Conservation (phyloP, 2,113 vertebrate genomes). For the Papio anubis region DNA sequence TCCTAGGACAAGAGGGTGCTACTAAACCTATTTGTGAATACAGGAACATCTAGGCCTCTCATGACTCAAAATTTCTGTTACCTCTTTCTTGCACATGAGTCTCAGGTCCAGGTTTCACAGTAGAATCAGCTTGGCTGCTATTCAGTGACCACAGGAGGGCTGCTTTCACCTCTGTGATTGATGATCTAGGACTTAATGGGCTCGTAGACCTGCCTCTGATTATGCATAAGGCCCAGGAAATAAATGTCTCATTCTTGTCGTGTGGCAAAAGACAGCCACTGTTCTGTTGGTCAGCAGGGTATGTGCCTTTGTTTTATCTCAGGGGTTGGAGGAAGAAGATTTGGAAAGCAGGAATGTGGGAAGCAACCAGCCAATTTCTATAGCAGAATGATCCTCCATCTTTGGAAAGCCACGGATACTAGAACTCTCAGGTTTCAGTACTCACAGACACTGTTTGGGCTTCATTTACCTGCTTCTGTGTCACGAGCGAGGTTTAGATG, state of each 20-base stretch:
- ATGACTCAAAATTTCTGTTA: neutral
- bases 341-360: slow-evolving; percentile 7
- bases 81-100: neutral
- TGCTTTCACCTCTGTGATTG: neutral
- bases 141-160: neutral
- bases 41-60: neutral
- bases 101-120: neutral
- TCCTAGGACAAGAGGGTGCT: neutral
- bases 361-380: neutral
- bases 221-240: neutral
- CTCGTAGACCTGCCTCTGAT: neutral
- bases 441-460: neutral
- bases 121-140: neutral
- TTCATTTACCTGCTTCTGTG: neutral
- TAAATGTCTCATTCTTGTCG: neutral
- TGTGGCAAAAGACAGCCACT: neutral
- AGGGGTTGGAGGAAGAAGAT: neutral
- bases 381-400: neutral
- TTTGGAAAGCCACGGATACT: neutral
- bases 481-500: neutral
- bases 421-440: neutral
- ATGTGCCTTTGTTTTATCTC: neutral
- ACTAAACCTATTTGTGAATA: neutral
- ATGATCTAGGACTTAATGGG: neutral
- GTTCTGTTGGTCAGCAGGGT: neutral